Evolutionary conservation across 2,888 invertebrate species (phyloP).

Genomic region (Mongoloraphidia duomilia): DNA sequence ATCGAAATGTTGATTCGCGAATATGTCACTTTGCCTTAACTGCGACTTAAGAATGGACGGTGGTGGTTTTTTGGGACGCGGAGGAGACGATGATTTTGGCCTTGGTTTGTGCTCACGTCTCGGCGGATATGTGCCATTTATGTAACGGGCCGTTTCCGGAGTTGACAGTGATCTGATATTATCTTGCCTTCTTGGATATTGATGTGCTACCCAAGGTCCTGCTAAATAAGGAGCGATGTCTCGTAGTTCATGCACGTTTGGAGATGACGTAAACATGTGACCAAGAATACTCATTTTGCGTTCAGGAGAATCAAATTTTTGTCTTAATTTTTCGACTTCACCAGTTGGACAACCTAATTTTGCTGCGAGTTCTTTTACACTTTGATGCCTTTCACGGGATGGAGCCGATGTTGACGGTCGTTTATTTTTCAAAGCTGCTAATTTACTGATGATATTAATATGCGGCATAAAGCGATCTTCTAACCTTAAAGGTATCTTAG

Average conservation of each 20-base stretch:
- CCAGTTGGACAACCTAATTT: constrained; percentile 36
- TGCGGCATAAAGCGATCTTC: constrained; percentile 73
- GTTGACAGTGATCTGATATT: constrained; percentile 49
- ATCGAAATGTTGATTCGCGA: constrained; percentile 56
- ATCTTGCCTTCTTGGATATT: constrained; percentile 53
- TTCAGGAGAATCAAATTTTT: constrained; percentile 50
- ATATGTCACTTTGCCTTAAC: constrained; percentile 27
- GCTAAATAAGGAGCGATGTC: constrained; percentile 67
- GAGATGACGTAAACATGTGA: constrained; percentile 67
- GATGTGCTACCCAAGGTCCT: constrained; percentile 69
- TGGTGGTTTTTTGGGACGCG: constrained; percentile 31
- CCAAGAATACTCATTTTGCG: constrained; percentile 46
- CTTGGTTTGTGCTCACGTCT: constrained; percentile 29
- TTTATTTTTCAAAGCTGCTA: constrained; percentile 39
- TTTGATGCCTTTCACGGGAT: constrained; percentile 15
- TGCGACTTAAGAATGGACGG: constrained; percentile 29
- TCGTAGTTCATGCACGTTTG: constrained; percentile 59
- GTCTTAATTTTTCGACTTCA: constrained; percentile 57
- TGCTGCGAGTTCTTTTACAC: constrained; percentile 25
- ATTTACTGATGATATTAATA: constrained; percentile 80
- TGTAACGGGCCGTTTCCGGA: constrained; percentile 26
- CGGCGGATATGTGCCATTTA: constrained; percentile 23
- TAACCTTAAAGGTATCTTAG: constrained; percentile 43
- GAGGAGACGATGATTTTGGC: constrained; percentile 35
- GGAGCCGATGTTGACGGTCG: constrained; percentile 19